Percentiles rank a stretch among this genome's conserved stretches.
Conservation (phyloP, 2,888 invertebrate species). For the Fragum fragum region DNA sequence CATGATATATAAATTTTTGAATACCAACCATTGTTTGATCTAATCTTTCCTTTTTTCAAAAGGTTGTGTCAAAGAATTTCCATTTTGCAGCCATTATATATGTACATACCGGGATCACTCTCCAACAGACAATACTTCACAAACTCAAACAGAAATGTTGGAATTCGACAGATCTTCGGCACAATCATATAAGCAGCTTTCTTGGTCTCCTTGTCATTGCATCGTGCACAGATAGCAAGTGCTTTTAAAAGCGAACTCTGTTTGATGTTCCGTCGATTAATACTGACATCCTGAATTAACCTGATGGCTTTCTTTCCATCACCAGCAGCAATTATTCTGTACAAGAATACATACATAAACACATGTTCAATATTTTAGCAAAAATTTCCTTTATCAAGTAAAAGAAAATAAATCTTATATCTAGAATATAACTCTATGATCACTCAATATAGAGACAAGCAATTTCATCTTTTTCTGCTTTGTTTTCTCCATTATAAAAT, state of each 20-base stretch:
- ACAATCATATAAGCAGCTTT: slow-evolving; percentile 60
- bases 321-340: slow-evolving; percentile 80
- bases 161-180: slow-evolving; percentile 65
- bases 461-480: too few species aligned
- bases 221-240: slow-evolving; percentile 62
- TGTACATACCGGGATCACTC: slow-evolving; percentile 35
- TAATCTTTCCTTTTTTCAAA: too few species aligned
- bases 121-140: slow-evolving; percentile 67
- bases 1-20: too few species aligned
- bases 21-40: too few species aligned
- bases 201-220: slow-evolving; percentile 64
- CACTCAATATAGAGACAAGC: too few species aligned
- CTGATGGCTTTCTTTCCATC: slow-evolving; percentile 83
- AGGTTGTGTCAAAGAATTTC: too few species aligned
- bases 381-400: too few species aligned
- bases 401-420: too few species aligned
- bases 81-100: too few species aligned
- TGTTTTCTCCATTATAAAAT: too few species aligned
- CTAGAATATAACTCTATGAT: too few species aligned
- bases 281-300: slow-evolving; percentile 82
- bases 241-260: slow-evolving; percentile 75
- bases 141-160: slow-evolving; percentile 72
- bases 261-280: slow-evolving; percentile 86
- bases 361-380: too few species aligned
- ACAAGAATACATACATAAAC: slow-evolving; percentile 2